Evolutionary conservation across 2,888 invertebrate species (phyloP).

Genomic region (Apamea epomidion): DNA sequence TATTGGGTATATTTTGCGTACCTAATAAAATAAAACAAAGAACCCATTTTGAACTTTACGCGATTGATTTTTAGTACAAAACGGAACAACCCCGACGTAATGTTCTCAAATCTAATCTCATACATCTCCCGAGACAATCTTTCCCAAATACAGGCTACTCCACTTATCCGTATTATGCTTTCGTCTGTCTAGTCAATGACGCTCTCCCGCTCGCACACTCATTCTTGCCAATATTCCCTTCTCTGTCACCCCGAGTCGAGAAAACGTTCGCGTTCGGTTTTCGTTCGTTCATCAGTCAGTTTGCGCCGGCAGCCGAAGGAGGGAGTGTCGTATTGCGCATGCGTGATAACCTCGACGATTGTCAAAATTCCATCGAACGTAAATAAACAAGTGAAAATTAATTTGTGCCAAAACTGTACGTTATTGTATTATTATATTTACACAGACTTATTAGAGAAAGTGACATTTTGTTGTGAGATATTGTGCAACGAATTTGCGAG

Average conservation of each 20-base stretch:
- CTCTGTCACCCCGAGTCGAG: slow-evolving; percentile 47
- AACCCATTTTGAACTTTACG: slow-evolving; percentile 7
- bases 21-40: neutral
- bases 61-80: slow-evolving; percentile 46
- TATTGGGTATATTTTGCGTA: too few species aligned
- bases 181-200: slow-evolving; percentile 56
- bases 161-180: slow-evolving; percentile 59
- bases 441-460: slow-evolving; percentile 55
- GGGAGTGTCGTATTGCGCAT: slow-evolving; percentile 80
- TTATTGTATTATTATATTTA: slow-evolving; percentile 64
- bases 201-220: slow-evolving; percentile 56
- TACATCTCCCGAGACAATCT: slow-evolving; percentile 57
- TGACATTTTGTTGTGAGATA: slow-evolving; percentile 72
- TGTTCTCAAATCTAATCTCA: slow-evolving; percentile 54
- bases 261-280: slow-evolving; percentile 63
- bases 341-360: slow-evolving; percentile 78
- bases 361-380: slow-evolving; percentile 84
- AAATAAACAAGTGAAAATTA: slow-evolving; percentile 86
- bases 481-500: slow-evolving; percentile 84
- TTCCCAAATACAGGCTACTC: slow-evolving; percentile 28
- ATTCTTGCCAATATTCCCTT: slow-evolving; percentile 45
- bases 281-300: slow-evolving; percentile 76
- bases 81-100: slow-evolving; percentile 43
- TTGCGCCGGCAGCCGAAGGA: slow-evolving; percentile 77
- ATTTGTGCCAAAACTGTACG: slow-evolving; percentile 74